Evolutionary conservation across 1,140 invertebrate species (phyloP).

Genomic region (Philotrypesis tridentata): DNA sequence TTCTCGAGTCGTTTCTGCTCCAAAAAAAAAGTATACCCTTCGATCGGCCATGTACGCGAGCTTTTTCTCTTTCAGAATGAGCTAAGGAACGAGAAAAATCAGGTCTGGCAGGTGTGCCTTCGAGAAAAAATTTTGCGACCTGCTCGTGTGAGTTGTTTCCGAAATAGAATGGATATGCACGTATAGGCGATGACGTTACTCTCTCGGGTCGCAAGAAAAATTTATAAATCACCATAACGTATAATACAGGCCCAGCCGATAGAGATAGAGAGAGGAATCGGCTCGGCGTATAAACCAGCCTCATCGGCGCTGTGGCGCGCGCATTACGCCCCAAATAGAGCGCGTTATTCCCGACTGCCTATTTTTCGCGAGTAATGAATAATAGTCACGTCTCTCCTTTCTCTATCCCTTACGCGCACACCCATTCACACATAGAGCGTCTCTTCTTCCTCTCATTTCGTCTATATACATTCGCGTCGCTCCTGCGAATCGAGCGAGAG

Average conservation of each 20-base stretch:
- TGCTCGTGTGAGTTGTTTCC: too few species aligned
- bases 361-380: neutral
- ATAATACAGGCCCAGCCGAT: neutral
- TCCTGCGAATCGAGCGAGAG: slow-evolving; percentile 5
- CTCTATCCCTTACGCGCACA: neutral
- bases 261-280: neutral
- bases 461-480: neutral
- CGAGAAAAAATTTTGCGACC: too few species aligned
- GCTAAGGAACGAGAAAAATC: too few species aligned
- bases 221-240: neutral
- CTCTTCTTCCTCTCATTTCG: too few species aligned
- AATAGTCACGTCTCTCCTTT: neutral
- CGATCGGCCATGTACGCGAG: too few species aligned
- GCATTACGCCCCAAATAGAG: neutral
- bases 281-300: neutral
- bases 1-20: too few species aligned
- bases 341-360: neutral
- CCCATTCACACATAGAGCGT: neutral
- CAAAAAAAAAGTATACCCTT: too few species aligned
- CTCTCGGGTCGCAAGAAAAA: neutral
- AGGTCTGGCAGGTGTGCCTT: too few species aligned
- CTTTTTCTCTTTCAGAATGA: too few species aligned
- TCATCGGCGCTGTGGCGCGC: neutral
- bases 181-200: too few species aligned
- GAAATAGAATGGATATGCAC: too few species aligned